phyloP scores from a whole-genome alignment of 2,113 vertebrate genomes.

The Coptodon bakossiorum region DNA sequence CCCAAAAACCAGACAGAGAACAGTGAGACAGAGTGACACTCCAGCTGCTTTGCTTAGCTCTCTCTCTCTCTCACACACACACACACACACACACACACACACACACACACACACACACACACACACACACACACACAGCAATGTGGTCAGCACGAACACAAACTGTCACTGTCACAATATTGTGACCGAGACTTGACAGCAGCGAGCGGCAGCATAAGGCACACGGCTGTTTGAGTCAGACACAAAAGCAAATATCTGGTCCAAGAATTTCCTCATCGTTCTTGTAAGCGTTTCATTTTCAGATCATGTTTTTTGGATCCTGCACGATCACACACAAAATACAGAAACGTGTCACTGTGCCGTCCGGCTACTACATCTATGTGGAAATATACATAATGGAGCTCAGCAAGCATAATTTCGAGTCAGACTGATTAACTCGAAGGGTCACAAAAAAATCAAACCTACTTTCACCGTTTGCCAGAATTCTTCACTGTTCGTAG shows the following conservation, averaged over 20 bases:
- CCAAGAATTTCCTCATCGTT: not conserved
- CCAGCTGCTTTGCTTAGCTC: not conserved
- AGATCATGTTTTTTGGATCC: not conserved
- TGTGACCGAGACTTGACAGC: slow-evolving; percentile 14
- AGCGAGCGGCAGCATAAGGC: not conserved
- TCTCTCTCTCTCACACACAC: not conserved
- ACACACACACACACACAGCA: not conserved
- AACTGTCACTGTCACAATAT: slow-evolving; percentile 46
- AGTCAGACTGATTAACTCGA: not conserved
- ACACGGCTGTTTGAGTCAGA: not conserved
- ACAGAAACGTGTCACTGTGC: not conserved
- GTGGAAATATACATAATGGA: not conserved
- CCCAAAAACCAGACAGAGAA: not conserved
- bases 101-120: not conserved
- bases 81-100: not conserved
- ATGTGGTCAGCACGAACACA: slow-evolving; percentile 24
- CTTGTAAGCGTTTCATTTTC: not conserved
- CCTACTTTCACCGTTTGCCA: not conserved
- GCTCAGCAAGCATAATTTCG: not conserved
- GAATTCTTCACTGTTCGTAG: not conserved
- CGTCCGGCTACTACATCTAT: too few relatives aligned
- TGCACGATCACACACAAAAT: not conserved
- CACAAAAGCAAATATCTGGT: not conserved
- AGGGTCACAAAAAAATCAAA: not conserved
- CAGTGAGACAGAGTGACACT: not conserved